phyloP scores from a whole-genome alignment of 2,888 invertebrate genomes.

The Drosophila sordidula region DNA sequence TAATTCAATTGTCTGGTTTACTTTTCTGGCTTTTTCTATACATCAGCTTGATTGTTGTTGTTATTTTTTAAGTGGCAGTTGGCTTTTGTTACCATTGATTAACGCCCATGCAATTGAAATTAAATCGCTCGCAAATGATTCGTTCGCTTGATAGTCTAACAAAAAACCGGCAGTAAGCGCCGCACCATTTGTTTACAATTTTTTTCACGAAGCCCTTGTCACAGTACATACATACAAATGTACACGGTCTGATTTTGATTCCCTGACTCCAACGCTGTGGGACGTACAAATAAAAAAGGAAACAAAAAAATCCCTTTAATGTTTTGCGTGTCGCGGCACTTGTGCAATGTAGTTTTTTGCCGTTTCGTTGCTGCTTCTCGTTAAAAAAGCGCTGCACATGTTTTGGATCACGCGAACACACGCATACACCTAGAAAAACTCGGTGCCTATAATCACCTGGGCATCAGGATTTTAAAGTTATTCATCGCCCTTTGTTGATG shows the following conservation, averaged over 20 bases:
- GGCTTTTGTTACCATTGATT: constrained; percentile 69
- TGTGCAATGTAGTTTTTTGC: constrained; percentile 41
- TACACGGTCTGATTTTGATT: constrained; percentile 62
- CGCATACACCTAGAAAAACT: constrained; percentile 1
- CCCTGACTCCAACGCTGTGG: constrained; percentile 37
- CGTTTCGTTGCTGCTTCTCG: constrained; percentile 14
- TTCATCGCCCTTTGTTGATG: constrained; percentile 25
- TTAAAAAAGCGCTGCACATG: constrained; percentile 45
- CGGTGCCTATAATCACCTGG: constrained; percentile 48
- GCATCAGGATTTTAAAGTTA: constrained; percentile 31
- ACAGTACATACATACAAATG: constrained; percentile 15
- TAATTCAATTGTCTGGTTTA: constrained; percentile 13
- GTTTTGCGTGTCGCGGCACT: constrained; percentile 63
- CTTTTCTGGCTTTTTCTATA: constrained; percentile 9
- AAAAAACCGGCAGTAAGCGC: constrained; percentile 28
- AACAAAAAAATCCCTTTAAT: constrained; percentile 42
- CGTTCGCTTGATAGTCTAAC: constrained; percentile 33
- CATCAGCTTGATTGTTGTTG: constrained; percentile 3
- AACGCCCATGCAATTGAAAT: constrained; percentile 78
- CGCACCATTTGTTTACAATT: constrained; percentile 59
- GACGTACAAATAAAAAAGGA: constrained; percentile 6
- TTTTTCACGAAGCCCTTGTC: constrained; percentile 35
- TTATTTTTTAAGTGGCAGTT: constrained; percentile 9
- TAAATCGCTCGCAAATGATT: constrained; percentile 78
- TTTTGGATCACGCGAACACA: constrained; percentile 42